Base-by-base conservation (phyloP, 2,113 vertebrate genomes). In the Mesoclemmys tuberculata region DNA sequence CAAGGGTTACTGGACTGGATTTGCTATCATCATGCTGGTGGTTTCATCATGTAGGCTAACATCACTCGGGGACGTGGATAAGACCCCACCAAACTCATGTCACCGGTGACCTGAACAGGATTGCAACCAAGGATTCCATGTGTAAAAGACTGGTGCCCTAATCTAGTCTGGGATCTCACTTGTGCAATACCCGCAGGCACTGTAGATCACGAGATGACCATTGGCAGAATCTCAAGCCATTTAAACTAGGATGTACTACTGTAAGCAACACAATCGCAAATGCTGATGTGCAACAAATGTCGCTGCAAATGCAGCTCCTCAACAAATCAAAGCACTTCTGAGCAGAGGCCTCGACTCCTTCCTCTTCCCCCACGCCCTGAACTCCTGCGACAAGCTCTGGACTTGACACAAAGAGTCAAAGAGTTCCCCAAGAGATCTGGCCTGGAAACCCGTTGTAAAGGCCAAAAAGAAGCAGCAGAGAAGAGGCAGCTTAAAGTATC, bases 401-500 rank as follows among this genome's bases (percentile, higher is more conserved):
- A 91, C 89, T 93, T 4, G 2, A 88, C 90, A 94, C 88, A 96
- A 90, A 96, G 92, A 91, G 46, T 46, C 46, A 46, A 46, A 46
- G 46, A 46, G 5, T 94, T 95, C 56, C 92, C 93, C 8, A 1
- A 79, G 90, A 93, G 92, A 94, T 49, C 71, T 92, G 93, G 95
- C 90, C 88, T 41, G 54, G 96, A 97, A 97, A 97, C 82, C 93
- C 96, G 94, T 92, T 96, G 90, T 92, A 96, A 98, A 97, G 96
- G 96, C 93, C 93, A 96, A 94, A 61, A 92, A 96, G 87, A 41
- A 71, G 54, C 49, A 55, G 49, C 64, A 56, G 81, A 96, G 90
- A 96, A 96, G 93, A 96, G 90, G 90, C 93, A 97, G 98, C 98
- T 98, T 98, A 98, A 98, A 98, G 98, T 98, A 98, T 98, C 98